phyloP scores from a whole-genome alignment of 2,113 vertebrate genomes.

The Leucoraja erinaceus region DNA sequence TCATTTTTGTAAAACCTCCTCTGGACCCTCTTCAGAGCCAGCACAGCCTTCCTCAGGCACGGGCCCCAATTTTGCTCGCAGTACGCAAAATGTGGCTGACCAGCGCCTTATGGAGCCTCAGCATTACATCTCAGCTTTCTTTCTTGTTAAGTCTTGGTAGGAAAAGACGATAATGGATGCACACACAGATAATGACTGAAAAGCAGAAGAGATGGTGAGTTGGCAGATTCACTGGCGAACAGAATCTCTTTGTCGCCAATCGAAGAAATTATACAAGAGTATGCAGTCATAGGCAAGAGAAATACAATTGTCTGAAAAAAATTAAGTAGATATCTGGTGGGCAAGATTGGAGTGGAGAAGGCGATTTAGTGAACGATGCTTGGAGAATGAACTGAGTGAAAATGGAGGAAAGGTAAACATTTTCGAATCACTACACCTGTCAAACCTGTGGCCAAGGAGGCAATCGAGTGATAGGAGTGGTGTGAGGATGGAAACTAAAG shows the following conservation, averaged over 20 bases:
- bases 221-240: background rate
- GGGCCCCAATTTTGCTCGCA: too few species aligned
- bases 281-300: background rate
- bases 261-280: background rate
- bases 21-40: too few species aligned
- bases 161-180: background rate
- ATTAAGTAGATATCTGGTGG: background rate
- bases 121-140: too few species aligned
- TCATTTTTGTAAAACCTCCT: too few species aligned
- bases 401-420: background rate
- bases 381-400: background rate
- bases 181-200: background rate
- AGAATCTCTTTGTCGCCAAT: background rate
- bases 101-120: too few species aligned
- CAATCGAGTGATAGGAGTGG: background rate
- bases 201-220: background rate
- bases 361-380: background rate
- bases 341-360: background rate
- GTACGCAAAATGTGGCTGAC: too few species aligned
- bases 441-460: background rate
- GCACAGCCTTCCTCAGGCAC: too few species aligned
- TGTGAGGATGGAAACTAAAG: background rate
- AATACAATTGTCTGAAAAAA: background rate
- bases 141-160: background rate
- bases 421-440: background rate